These are phyloP conservation scores for Cryptops parisi DNA, from an alignment of 2,888 invertebrate genomes.

Conservation along the genomic window DNA sequence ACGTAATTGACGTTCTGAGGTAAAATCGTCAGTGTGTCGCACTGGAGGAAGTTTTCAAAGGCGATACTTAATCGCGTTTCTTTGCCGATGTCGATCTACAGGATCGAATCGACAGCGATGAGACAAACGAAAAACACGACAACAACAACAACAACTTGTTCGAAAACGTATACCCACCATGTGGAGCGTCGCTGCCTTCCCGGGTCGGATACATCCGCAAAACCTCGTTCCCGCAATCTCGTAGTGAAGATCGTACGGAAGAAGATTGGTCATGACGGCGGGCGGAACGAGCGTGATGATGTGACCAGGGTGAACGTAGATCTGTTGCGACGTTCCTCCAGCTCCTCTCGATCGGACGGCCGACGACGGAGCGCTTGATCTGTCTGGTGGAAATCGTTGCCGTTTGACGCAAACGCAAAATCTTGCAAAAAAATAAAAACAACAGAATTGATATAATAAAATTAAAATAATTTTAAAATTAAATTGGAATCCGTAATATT, in stretches of 20 bases:
- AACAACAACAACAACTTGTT: constrained; percentile 1
- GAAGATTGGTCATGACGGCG: constrained; percentile 65
- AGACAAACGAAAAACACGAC: constrained; percentile 7
- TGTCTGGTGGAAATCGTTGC: constrained; percentile 61
- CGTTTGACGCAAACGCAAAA: constrained; percentile 65
- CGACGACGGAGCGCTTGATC: constrained; percentile 7
- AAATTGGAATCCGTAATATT: too few relatives aligned
- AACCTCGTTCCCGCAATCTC: constrained; percentile 29
- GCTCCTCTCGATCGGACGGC: constrained; percentile 17
- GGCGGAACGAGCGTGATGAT: constrained; percentile 71
- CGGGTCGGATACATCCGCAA: constrained; percentile 32
- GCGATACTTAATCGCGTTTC: constrained; percentile 51
- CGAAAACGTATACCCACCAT: too few relatives aligned
- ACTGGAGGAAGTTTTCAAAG: constrained; percentile 68
- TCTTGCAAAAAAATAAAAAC: constrained; percentile 33
- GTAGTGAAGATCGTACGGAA: constrained; percentile 53
- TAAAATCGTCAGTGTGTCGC: constrained; percentile 44
- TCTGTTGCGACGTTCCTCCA: constrained; percentile 9
- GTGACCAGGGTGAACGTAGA: constrained; percentile 58
- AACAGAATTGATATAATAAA: neutral
- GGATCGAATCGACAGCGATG: too few relatives aligned
- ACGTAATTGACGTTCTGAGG: constrained; percentile 38
- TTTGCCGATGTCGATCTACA: constrained; percentile 29
- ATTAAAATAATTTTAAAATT: neutral
- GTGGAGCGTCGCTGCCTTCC: constrained; percentile 32